Evolutionary conservation across 2,113 vertebrate species (phyloP).

Genomic region (Thalassarche chlororhynchos): DNA sequence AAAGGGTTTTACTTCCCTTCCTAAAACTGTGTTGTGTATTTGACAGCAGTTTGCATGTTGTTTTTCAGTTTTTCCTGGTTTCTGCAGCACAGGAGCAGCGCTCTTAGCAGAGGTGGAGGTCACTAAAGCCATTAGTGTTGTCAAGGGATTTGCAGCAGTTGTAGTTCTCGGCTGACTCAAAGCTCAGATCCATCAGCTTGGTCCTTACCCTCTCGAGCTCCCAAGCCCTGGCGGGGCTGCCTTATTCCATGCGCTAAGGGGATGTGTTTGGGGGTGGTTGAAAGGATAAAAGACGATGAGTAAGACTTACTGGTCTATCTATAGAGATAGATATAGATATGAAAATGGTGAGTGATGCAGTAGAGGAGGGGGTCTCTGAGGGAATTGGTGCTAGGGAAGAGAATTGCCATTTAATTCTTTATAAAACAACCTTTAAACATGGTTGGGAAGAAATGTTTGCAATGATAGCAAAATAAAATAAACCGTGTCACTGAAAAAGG

Average conservation of each 20-base stretch:
- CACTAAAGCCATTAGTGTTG: not conserved
- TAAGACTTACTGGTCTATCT: not conserved
- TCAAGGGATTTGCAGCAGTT: not conserved
- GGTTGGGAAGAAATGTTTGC: not conserved
- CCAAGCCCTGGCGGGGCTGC: rapidly evolving
- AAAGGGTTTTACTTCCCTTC: not conserved
- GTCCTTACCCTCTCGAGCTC: not conserved
- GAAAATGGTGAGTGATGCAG: not conserved
- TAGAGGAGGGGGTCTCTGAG: not conserved
- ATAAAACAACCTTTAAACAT: constrained; percentile 2
- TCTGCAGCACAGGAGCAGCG: not conserved
- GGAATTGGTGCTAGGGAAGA: not conserved
- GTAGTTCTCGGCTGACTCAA: not conserved
- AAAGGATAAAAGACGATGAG: not conserved
- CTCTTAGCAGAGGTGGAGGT: not conserved
- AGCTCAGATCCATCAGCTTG: not conserved
- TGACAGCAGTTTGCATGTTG: not conserved
- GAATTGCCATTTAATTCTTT: constrained; percentile 25
- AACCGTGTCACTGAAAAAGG: not conserved
- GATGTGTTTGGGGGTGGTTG: not conserved
- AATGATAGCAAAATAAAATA: not conserved
- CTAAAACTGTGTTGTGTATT: not conserved
- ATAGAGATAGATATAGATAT: not conserved
- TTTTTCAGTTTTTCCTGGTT: not conserved
- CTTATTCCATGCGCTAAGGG: not conserved